Evolutionary conservation across 2,113 vertebrate genomes (phyloP).

Genomic region (Aphyosemion australe): DNA sequence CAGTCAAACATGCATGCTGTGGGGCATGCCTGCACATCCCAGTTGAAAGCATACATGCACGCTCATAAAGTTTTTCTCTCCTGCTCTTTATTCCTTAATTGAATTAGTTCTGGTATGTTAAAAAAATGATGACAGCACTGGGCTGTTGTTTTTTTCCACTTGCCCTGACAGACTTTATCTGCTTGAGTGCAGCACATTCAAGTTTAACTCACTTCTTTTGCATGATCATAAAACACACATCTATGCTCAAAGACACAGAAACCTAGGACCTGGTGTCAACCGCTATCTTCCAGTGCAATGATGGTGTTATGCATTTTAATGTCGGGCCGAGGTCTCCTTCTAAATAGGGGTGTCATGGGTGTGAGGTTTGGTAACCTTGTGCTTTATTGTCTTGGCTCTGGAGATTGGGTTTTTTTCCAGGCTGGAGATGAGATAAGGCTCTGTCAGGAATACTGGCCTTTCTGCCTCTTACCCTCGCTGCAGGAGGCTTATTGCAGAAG

Average conservation of each 20-base stretch:
- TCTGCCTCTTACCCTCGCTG: constrained; percentile 66
- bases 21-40: not conserved
- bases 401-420: constrained; percentile 80
- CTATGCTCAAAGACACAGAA: constrained; percentile 4
- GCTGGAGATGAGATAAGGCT: constrained; percentile 78
- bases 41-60: constrained; percentile 25
- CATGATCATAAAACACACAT: constrained; percentile 42
- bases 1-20: constrained; percentile 8
- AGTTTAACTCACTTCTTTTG: constrained; percentile 26
- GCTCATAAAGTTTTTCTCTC: not conserved
- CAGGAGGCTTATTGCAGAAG: constrained; percentile 72
- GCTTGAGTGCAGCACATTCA: no score
- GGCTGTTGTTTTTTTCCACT: no score
- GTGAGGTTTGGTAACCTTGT: constrained; percentile 74
- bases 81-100: not conserved
- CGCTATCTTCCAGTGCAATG: constrained; percentile 31
- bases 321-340: constrained; percentile 61
- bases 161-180: no score
- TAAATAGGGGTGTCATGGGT: constrained; percentile 77
- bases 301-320: constrained; percentile 75
- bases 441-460: constrained; percentile 70
- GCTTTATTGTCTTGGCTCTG: constrained; percentile 76
- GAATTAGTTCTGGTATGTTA: no score
- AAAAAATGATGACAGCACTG: no score
- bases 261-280: constrained; percentile 38